Conservation (phyloP, 1,140 invertebrate genomes). For the Choristoneura fumiferana region DNA sequence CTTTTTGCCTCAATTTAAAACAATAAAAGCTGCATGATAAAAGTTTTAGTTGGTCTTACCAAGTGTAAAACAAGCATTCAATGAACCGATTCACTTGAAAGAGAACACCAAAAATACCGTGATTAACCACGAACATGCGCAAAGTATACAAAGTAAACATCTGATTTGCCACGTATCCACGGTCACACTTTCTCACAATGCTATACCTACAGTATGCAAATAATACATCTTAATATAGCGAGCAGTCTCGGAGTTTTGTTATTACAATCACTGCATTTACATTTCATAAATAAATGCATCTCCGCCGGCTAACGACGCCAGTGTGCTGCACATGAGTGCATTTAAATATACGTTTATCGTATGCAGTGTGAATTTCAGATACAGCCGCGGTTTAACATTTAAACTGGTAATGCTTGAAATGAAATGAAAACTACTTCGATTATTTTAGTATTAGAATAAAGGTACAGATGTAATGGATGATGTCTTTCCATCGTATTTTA, state of each 20-base stretch:
- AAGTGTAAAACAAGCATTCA: too few species aligned
- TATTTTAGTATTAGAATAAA: too few species aligned
- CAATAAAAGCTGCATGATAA: too few species aligned
- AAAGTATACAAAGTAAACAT: constrained; percentile 13
- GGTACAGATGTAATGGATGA: too few species aligned
- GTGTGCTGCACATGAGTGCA: constrained; percentile 56
- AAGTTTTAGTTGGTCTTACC: too few species aligned
- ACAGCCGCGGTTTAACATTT: constrained; percentile 9
- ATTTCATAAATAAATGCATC: constrained; percentile 78
- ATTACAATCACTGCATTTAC: constrained; percentile 77
- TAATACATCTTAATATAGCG: constrained; percentile 77
- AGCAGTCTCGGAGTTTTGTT: constrained; percentile 72
- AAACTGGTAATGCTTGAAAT: neutral
- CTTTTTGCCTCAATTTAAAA: too few species aligned
- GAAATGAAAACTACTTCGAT: too few species aligned
- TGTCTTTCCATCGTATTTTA: too few species aligned
- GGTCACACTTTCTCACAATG: constrained; percentile 44
- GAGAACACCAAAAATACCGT: too few species aligned
- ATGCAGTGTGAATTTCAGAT: constrained; percentile 36
- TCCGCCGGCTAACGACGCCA: constrained; percentile 61
- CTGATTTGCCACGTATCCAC: constrained; percentile 36
- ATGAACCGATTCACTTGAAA: too few species aligned
- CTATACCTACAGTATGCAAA: constrained; percentile 67
- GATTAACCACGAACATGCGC: too few species aligned
- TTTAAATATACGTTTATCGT: constrained; percentile 54